Evolutionary conservation across 2,113 vertebrate genomes (phyloP), one percentile per base, ranked within the genome.

Genomic region (Psilopsiagon aymara): DNA sequence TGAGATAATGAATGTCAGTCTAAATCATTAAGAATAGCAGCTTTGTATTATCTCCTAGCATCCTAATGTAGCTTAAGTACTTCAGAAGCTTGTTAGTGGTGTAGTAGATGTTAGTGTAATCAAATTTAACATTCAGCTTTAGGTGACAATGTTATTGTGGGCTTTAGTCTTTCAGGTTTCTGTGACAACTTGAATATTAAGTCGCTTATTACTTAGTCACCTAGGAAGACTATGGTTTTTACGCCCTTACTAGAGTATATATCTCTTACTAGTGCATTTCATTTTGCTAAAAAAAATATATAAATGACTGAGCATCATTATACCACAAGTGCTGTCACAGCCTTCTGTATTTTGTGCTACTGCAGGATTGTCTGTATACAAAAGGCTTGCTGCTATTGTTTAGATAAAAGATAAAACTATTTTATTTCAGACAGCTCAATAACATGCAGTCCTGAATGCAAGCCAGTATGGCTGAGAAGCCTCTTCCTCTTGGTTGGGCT

Each of bases 11-110:
- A 55, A 88, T 83, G 70, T 88, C 68, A 83, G 35, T 46, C 47
- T 90, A 91, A 90, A 96, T 52, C 85, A 93, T 82, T 94, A 92
- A 80, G 68, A 18, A 86, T 33, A 88, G 49, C 46, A 82, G n/a
- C n/a, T 93, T 82, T 21, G 12, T 85, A 25, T 53, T 91, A 82
- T 70, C 31, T 95, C 44, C 29, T 60, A 62, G 11, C 37, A 73
- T 70, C 88, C 79, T 84, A 83, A 94, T 55, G 82, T 19, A 70
- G 37, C 82, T 67, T 64, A 91, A 86, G 73, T 86, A 91, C 68
- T 94, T 88, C 66, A 43, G 73, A 77, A 92, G 53, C 67, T 93
- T 90, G 39, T 88, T 87, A 86, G 67, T 80, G 44, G 41, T 69
- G 35, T 57, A 92, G 70, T n/a, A n/a, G 71, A 82, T 53, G 82